Conservation (phyloP, 2,113 vertebrate genomes). For the Oostethus manadensis region DNA sequence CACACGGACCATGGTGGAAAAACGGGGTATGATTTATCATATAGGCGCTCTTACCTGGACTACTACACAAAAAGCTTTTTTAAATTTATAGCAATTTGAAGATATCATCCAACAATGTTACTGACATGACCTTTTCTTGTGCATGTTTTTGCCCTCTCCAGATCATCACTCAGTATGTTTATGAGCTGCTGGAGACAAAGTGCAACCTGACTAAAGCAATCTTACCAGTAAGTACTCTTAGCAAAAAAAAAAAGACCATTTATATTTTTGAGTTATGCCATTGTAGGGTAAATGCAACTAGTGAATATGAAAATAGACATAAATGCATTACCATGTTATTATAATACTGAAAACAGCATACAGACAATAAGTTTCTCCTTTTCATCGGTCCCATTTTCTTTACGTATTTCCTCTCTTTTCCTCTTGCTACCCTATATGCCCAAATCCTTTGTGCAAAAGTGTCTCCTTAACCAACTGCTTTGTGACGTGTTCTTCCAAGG, state of each 20-base stretch:
- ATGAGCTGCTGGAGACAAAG: slow-evolving; percentile 88
- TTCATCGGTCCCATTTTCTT: slow-evolving; percentile 36
- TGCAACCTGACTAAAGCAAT: slow-evolving; percentile 89
- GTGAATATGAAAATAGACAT: slow-evolving; percentile 63
- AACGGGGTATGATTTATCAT: slow-evolving; percentile 35
- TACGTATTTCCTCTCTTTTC: slow-evolving; percentile 37
- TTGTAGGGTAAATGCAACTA: slow-evolving; percentile 71
- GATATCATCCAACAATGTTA: slow-evolving; percentile 10
- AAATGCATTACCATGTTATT: slow-evolving; percentile 53
- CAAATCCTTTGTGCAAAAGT: slow-evolving; percentile 59
- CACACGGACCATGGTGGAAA: slow-evolving; percentile 33
- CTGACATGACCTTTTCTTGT: slow-evolving; percentile 23
- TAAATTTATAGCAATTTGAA: slow-evolving; percentile 33
- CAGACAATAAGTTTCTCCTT: slow-evolving; percentile 40
- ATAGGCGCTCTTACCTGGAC: slow-evolving; percentile 37
- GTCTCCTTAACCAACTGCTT: slow-evolving; percentile 69
- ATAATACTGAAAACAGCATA: slow-evolving; percentile 38
- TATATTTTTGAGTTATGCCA: slow-evolving; percentile 51
- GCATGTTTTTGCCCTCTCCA: slow-evolving; percentile 58
- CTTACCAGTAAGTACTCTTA: slow-evolving; percentile 84
- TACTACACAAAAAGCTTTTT: slow-evolving; percentile 2
- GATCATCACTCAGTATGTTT: slow-evolving; percentile 95
- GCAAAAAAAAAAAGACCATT: slow-evolving; percentile 38
- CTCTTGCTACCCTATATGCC: slow-evolving; percentile 20
- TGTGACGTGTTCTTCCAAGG: slow-evolving; percentile 68